Base-by-base conservation (phyloP, 2,797 vertebrate species). In the Kryptopterus vitreolus region DNA sequence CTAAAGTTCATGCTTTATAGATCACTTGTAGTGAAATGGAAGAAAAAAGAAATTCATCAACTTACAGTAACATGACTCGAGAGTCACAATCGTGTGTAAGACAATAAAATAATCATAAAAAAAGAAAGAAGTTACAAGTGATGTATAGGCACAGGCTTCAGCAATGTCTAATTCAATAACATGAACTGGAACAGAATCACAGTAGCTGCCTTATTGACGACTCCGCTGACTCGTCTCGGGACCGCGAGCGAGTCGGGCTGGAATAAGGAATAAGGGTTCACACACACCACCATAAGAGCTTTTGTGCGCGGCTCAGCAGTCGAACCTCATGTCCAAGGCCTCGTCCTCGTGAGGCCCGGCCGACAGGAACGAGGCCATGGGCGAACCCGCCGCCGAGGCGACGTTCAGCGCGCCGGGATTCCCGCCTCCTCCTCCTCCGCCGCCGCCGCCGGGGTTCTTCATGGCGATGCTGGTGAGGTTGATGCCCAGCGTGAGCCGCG, bases 401-500 rank as follows among this genome's bases (percentile, higher is more conserved):
- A 94, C 96, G 89, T 97, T 98, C 90, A 99, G 96, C 89, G 98
- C 93, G 90, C 94, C 94, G 87, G 77, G 71, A 2, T 79, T 65
- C 18, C 93, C 93, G 89, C 95, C 38, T 6, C 93, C 93, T 89
- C 95, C 95, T 84, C 94, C 93, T 87, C 93, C 38, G 38, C 93
- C 93, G 89, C 95, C 95, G 84, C 94, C 93, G 87, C 93, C 93
- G 84, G 95, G 92, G 82, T 94, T 95, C 52, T 87, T 85, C 84
- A 89, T 82, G 0, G 95, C 95, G 89, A 99, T 98, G 92, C 97
- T 99, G 90, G 97, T 99, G 94, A 99, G 95, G 83, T 99, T 99
- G 95, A 99, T 99, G 92, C 98, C 98, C 91, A 99, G 94, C 86
- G 98, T 99, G 87, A 99, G 97, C 82, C 98, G 91, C 76, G 97